These are phyloP conservation scores for Bambusicola thoracicus DNA, from an alignment of 2,113 vertebrate species.

Conservation along the genomic window DNA sequence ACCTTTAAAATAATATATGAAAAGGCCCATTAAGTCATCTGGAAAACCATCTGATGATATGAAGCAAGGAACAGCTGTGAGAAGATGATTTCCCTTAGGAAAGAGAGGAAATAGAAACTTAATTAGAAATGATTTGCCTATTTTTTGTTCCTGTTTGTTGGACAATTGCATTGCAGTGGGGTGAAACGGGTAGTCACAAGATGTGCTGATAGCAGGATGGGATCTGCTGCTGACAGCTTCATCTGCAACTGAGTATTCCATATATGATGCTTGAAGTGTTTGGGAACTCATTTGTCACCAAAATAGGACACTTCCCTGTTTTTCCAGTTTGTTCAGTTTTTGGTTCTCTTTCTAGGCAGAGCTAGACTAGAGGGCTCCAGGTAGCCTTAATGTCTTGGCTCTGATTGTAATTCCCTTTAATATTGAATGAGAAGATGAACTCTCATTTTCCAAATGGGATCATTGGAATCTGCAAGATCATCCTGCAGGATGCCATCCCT, in stretches of 20 bases:
- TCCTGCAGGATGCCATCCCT: not conserved
- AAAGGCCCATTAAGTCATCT: not conserved
- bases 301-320: not conserved
- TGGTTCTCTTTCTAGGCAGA: slow-evolving; percentile 47
- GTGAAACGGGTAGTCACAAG: not conserved
- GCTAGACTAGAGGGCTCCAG: slow-evolving; percentile 53
- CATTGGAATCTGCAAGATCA: slow-evolving; percentile 52
- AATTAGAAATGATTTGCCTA: not conserved
- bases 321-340: slow-evolving; percentile 23
- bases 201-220: not conserved
- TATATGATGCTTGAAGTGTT: not conserved
- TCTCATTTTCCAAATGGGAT: slow-evolving; percentile 47
- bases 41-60: not conserved
- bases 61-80: not conserved
- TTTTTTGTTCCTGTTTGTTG: not conserved
- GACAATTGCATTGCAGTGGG: not conserved
- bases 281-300: not conserved
- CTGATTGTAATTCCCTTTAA: slow-evolving; percentile 67
- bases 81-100: not conserved
- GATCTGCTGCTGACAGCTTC: not conserved
- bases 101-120: not conserved
- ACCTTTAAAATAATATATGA: not conserved
- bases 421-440: slow-evolving; percentile 64
- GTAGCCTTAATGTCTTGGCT: slow-evolving; percentile 61
- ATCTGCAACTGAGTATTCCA: not conserved